Evolutionary conservation across 2,113 vertebrate species (phyloP), one percentile per base, ranked within the genome.

Genomic region (Rhea americana): DNA sequence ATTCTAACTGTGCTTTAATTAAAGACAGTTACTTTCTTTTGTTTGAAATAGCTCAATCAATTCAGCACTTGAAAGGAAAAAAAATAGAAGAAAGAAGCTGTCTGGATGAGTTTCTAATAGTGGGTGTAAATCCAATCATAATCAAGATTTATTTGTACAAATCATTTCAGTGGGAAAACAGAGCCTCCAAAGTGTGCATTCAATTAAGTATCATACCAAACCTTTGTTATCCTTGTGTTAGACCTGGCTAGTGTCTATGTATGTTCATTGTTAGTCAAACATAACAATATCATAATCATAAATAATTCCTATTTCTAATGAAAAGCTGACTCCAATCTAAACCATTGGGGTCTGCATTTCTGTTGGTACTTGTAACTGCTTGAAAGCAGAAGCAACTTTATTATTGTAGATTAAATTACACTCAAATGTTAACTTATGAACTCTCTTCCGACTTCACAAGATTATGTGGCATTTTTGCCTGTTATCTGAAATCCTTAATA

Each of bases 401-500:
- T 84, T 93, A 62, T 89, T 93, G 65, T 8, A 91, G 62, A 93
- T 86, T 94, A 90, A 93, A 93, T 58, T 88, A 67, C 22, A 43
- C 26, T 61, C 55, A 93, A 96, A 81, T 93, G 47, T 67, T 95
- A 93, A 87, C n/a, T 75, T 90, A 67, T 6, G 19, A 88, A 87
- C 37, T 15, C 51, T 82, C 13, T 87, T 94, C 82, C 51, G 59
- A 80, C 86, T 96, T 95, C 74, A 91, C 17, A 63, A 94, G 37
- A 41, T 84, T 91, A 71, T 43, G 32, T 13, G 14, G 50, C 73
- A 88, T 92, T 95, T 96, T 96, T 93, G 47, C 41, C 73, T 78
- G 82, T 95, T 96, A 94, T 95, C 56, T 95, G 82, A 92, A 94
- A 95, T 85, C 26, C 90, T 97, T 96, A 97, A 96, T 96, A 96